Base-by-base conservation (phyloP, 2,113 vertebrate species). In the Galbula dea region DNA sequence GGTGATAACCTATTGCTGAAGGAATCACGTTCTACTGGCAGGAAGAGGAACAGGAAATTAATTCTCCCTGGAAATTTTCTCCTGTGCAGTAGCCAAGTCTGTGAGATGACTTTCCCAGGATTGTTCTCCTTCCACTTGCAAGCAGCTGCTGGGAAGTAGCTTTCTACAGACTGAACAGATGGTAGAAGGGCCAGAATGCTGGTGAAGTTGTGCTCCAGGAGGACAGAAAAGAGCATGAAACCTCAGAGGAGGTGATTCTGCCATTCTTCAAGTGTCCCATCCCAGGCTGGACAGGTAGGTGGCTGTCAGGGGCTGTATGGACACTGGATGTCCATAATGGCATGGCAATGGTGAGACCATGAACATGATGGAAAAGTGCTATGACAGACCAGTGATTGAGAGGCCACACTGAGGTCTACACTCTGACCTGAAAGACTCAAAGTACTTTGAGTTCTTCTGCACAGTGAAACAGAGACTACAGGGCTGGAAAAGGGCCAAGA, bases 11-110 rank as follows among this genome's bases (percentile, higher is more conserved):
- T 90, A 10, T 30, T 12, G 7, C 88, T 69, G 59, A 89, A 67
- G 59, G 32, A 90, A 86, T 74, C 20, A 51, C 49, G 3, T 46
- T 78, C 12, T 34, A 89, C 15, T 23, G 7, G 52, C n/a, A 81
- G 80, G 73, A 86, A 96, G 34, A 83, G 10, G n/a, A 75, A 32
- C 30, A 71, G 73, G 41, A 92, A 86, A 92, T 86, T 12, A 81
- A 45, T 65, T 75, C 30, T 90, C 36, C 45, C 69, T 93, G 52
- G 91, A 90, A 95, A 86, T 94, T 91, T 91, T 36, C 58, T 91
- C 61, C 57, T 78, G 7, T 57, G n/a, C 51, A 37, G 24, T 41
- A 82, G 52, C 41, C 52, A 94, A 72, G 22, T 7, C 45, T 5
- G 4, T 17, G 4, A 37, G n/a, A 92, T 68, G 29, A 78, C 6